A percentile compares a stretch with the other conserved stretches of the same genome.
Evolutionary conservation across 1,140 invertebrate species (phyloP).

Genomic region (Rhagoletis pomonella): DNA sequence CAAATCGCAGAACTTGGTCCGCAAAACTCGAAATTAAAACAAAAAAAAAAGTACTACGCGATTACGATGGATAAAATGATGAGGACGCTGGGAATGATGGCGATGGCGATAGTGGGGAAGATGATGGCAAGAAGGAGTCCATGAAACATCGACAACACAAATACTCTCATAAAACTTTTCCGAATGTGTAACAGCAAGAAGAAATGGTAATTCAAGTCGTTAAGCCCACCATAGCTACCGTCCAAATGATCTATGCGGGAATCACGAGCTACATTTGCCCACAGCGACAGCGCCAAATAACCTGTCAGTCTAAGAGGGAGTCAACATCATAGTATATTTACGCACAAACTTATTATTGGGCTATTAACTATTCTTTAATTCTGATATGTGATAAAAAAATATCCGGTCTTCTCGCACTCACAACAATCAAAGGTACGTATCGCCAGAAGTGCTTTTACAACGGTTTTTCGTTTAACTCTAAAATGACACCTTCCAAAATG

Average conservation of each 20-base stretch:
- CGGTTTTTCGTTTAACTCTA: constrained; percentile 45
- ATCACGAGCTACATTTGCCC: not conserved
- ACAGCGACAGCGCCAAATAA: constrained; percentile 4
- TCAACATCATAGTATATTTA: too few species aligned
- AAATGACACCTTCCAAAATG: constrained; percentile 52
- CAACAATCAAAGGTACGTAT: too few species aligned
- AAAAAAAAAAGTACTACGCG: not conserved
- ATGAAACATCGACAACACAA: constrained; percentile 14
- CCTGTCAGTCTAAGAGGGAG: not conserved
- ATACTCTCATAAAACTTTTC: constrained; percentile 35
- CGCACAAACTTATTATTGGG: too few species aligned
- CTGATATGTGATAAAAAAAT: too few species aligned
- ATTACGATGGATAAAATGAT: not conserved
- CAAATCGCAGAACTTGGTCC: not conserved
- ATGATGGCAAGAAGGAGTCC: constrained; percentile 16
- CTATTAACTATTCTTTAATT: too few species aligned
- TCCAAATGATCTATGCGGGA: not conserved
- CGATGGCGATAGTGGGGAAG: constrained; percentile 28
- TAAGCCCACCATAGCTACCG: not conserved
- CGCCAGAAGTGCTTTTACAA: too few species aligned
- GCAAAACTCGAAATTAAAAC: not conserved
- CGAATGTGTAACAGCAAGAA: constrained; percentile 12
- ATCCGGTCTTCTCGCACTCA: too few species aligned
- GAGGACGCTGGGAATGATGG: not conserved
- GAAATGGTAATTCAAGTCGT: constrained; percentile 47